These are phyloP conservation scores for Oscheius sp. DNA, from an alignment of 1,140 invertebrate species.

Conservation along the genomic window DNA sequence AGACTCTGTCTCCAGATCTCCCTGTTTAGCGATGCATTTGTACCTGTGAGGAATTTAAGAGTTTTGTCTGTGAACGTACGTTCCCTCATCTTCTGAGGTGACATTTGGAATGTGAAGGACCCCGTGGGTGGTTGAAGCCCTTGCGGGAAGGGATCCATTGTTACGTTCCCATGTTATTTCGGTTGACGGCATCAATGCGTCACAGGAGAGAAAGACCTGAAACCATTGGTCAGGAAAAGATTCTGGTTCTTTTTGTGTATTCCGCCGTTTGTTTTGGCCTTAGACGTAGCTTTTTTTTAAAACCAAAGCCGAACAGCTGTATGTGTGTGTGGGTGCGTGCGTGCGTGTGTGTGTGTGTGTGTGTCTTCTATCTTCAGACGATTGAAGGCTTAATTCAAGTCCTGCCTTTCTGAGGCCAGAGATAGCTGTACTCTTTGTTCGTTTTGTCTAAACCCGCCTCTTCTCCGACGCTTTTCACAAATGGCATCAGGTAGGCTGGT, in stretches of 20 bases:
- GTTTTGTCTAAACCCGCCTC: neutral
- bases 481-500: neutral
- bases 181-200: neutral
- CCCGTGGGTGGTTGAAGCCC: constrained; percentile 11
- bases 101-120: constrained; percentile 25
- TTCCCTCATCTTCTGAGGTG: constrained; percentile 18
- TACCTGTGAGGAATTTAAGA: constrained; percentile 14
- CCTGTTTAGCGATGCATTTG: constrained; percentile 23
- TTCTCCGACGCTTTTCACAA: neutral
- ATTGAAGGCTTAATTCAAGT: too few species aligned
- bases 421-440: too few species aligned
- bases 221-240: too few species aligned
- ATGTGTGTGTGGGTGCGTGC: too few species aligned
- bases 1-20: constrained; percentile 1
- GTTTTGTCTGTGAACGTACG: constrained; percentile 8
- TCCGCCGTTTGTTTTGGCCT: too few species aligned
- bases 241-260: too few species aligned
- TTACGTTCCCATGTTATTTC: constrained; percentile 16
- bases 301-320: too few species aligned
- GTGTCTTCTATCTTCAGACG: too few species aligned
- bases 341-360: too few species aligned
- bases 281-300: too few species aligned
- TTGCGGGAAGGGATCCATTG: constrained; percentile 11
- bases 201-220: constrained; percentile 3
- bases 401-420: too few species aligned